phyloP scores from a whole-genome alignment of 1,140 invertebrate species.

The Drosophila azteca region DNA sequence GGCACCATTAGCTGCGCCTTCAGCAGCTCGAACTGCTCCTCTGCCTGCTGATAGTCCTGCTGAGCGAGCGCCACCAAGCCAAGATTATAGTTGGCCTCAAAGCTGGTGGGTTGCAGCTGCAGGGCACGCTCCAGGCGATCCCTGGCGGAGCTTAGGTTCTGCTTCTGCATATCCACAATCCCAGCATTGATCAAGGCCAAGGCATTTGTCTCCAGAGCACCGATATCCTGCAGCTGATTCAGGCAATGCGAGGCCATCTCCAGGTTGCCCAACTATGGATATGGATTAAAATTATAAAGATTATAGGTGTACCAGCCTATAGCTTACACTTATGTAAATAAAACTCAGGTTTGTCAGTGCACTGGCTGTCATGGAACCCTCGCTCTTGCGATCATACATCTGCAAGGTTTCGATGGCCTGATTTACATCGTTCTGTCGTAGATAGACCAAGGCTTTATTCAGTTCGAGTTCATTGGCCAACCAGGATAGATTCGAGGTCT shows the following conservation, averaged over 20 bases:
- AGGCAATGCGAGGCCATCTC: conserved; percentile 93
- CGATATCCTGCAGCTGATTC: conserved; percentile 89
- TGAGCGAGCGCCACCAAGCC: conserved; percentile 91
- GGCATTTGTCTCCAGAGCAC: conserved; percentile 90
- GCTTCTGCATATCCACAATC: conserved; percentile 90
- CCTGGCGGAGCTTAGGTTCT: conserved; percentile 90
- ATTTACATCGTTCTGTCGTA: conserved; percentile 92
- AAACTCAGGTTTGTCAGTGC: conserved; percentile 97
- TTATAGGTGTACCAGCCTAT: background rate
- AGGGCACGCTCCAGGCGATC: conserved; percentile 91
- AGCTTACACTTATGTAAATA: conserved; percentile 91
- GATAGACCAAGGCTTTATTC: conserved; percentile 95
- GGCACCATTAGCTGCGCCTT: conserved; percentile 83
- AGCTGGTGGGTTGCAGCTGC: conserved; percentile 92
- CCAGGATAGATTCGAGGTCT: conserved; percentile 89
- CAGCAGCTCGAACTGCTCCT: conserved; percentile 90
- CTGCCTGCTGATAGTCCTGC: conserved; percentile 85
- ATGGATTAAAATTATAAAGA: background rate
- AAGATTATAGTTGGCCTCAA: conserved; percentile 96
- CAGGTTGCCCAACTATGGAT: conserved; percentile 90
- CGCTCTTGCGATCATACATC: conserved; percentile 94
- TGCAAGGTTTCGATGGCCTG: conserved; percentile 94
- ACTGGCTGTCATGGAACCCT: conserved; percentile 92
- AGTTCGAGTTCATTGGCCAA: conserved; percentile 96
- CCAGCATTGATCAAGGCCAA: conserved; percentile 95